Evolutionary conservation across 1,140 invertebrate genomes (phyloP).

Genomic region (Ceratosolen fusciceps): DNA sequence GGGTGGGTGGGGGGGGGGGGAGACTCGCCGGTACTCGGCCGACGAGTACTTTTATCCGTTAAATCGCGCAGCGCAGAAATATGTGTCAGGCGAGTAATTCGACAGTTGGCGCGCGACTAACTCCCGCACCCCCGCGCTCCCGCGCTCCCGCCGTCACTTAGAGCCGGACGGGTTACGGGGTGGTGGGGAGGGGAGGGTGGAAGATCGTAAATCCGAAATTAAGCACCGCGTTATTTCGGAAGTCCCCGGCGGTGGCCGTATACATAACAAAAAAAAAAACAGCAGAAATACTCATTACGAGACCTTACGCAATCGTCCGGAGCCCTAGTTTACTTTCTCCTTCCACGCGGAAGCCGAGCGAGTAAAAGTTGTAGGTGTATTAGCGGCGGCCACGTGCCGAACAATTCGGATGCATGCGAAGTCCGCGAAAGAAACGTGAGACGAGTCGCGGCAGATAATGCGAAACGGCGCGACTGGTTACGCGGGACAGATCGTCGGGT

Average conservation of each 20-base stretch:
- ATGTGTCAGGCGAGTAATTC: neutral
- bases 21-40: too few relatives aligned
- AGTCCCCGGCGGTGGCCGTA: neutral
- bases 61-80: neutral
- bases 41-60: too few relatives aligned
- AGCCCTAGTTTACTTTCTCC: constrained; percentile 2
- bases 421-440: constrained; percentile 36
- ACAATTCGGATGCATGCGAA: neutral
- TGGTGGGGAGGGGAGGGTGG: too few relatives aligned
- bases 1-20: too few relatives aligned
- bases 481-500: neutral
- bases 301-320: constrained; percentile 21
- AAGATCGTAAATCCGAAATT: constrained; percentile 30
- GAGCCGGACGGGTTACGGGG: too few relatives aligned
- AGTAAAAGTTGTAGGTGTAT: neutral
- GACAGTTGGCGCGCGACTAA: neutral
- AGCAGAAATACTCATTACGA: constrained; percentile 28
- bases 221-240: constrained; percentile 14
- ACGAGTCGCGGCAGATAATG: constrained; percentile 26
- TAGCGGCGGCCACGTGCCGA: neutral
- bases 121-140: too few relatives aligned
- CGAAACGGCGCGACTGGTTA: neutral
- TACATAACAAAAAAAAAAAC: too few relatives aligned
- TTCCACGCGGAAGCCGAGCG: neutral
- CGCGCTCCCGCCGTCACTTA: too few relatives aligned